These are phyloP conservation scores for Epinotia brunnichana DNA, from an alignment of 2,888 invertebrate genomes.

Conservation along the genomic window DNA sequence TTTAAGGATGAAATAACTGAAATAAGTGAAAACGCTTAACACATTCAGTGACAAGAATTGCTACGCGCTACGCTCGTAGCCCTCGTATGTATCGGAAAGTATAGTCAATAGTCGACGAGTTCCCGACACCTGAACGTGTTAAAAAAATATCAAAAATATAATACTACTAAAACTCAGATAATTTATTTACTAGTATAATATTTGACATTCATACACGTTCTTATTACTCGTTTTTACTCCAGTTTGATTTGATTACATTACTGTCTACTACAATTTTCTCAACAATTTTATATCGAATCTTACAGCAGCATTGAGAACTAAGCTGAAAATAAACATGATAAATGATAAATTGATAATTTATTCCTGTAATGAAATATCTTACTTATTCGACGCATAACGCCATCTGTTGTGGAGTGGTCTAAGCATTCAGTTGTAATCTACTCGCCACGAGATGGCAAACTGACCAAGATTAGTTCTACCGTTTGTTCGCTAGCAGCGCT, in stretches of 20 bases:
- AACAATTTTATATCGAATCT: neutral
- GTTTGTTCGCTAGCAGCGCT: conserved; percentile 46
- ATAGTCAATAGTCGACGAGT: no score
- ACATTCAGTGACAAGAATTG: no score
- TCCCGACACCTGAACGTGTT: no score
- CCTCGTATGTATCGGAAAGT: no score
- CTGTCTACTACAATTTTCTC: neutral
- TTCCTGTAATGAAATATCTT: neutral
- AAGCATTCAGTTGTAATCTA: conserved; percentile 43
- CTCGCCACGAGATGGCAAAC: conserved; percentile 48
- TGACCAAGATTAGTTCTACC: conserved; percentile 38
- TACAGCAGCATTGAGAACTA: neutral
- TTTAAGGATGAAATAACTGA: no score
- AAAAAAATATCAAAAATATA: no score
- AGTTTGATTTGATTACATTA: neutral
- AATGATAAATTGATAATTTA: no score
- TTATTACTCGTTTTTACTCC: neutral
- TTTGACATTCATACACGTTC: no score
- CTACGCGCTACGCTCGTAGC: no score
- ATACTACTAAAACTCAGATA: no score
- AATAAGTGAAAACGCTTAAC: no score
- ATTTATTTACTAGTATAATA: no score
- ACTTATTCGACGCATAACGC: conserved; percentile 35
- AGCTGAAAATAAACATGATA: neutral
- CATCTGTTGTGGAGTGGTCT: conserved; percentile 62